Evolutionary conservation across 2,113 vertebrate genomes (phyloP).

Genomic region (Dunckerocampus dactyliophorus): DNA sequence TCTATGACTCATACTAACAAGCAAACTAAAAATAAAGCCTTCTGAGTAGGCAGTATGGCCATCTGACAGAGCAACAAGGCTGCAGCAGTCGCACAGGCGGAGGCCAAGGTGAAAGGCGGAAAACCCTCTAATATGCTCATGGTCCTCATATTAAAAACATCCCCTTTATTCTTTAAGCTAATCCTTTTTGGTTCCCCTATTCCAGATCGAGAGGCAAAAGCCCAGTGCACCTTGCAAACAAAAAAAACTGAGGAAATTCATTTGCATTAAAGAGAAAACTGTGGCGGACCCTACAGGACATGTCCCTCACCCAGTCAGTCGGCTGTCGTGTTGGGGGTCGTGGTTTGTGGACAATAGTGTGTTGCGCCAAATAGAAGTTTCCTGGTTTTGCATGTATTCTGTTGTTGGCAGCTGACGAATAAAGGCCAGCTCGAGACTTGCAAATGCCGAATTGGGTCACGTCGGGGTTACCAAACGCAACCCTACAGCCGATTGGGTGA

Average conservation of each 20-base stretch:
- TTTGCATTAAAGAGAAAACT: too few relatives aligned
- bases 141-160: conserved; percentile 21
- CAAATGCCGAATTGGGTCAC: too few relatives aligned
- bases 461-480: too few relatives aligned
- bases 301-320: too few relatives aligned
- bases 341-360: too few relatives aligned
- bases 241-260: not conserved
- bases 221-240: not conserved
- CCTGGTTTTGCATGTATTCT: too few relatives aligned
- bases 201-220: conserved; percentile 11
- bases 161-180: conserved; percentile 22
- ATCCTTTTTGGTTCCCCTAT: conserved; percentile 14
- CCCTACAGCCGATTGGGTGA: too few relatives aligned
- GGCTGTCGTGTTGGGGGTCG: too few relatives aligned
- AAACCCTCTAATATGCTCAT: conserved; percentile 30
- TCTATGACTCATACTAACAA: conserved; percentile 9
- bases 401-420: too few relatives aligned
- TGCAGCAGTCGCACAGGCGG: conserved; percentile 37
- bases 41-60: conserved; percentile 6
- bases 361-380: too few relatives aligned
- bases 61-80: conserved; percentile 46
- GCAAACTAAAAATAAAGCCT: not conserved
- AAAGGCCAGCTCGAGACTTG: too few relatives aligned
- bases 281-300: too few relatives aligned
- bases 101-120: conserved; percentile 61